phyloP scores from a whole-genome alignment of 1,140 invertebrate species.

The Ephestia elutella region DNA sequence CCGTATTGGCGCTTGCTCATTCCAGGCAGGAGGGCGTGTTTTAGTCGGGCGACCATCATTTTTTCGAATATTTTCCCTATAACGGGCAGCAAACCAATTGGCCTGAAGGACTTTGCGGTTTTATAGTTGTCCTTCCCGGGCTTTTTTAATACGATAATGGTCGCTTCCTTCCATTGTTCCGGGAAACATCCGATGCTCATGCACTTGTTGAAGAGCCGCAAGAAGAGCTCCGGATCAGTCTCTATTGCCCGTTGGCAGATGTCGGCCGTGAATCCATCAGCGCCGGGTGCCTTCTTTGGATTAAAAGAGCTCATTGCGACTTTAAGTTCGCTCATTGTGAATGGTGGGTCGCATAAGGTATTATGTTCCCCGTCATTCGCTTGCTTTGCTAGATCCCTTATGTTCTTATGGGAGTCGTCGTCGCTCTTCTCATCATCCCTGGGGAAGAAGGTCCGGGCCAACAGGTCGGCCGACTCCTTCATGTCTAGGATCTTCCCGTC shows the following conservation, averaged over 20 bases:
- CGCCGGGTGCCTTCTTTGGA: slow-evolving; percentile 12
- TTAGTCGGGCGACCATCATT: slow-evolving; percentile 6
- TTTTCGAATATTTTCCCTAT: slow-evolving; percentile 17
- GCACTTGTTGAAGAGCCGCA: slow-evolving; percentile 5
- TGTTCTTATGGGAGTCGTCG: neutral
- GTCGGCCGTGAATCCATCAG: slow-evolving; percentile 9
- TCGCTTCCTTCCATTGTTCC: slow-evolving; percentile 11
- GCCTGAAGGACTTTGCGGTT: slow-evolving; percentile 15
- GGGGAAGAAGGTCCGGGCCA: no score
- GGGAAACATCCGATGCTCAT: slow-evolving; percentile 8
- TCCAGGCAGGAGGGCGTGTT: neutral
- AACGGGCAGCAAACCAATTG: slow-evolving; percentile 15
- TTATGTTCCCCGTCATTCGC: neutral
- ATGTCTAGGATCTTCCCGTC: no score
- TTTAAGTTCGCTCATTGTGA: slow-evolving; percentile 3
- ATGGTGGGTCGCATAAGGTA: neutral
- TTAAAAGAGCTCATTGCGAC: neutral
- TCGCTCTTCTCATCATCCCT: neutral
- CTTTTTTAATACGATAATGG: slow-evolving; percentile 12
- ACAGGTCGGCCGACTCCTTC: no score
- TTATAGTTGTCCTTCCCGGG: slow-evolving; percentile 15
- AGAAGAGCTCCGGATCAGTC: neutral
- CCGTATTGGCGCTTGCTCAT: no score
- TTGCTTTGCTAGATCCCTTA: neutral
- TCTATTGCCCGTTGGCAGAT: neutral